Base-by-base conservation (phyloP, 1,140 invertebrate genomes). In the Marisa cornuarietis region DNA sequence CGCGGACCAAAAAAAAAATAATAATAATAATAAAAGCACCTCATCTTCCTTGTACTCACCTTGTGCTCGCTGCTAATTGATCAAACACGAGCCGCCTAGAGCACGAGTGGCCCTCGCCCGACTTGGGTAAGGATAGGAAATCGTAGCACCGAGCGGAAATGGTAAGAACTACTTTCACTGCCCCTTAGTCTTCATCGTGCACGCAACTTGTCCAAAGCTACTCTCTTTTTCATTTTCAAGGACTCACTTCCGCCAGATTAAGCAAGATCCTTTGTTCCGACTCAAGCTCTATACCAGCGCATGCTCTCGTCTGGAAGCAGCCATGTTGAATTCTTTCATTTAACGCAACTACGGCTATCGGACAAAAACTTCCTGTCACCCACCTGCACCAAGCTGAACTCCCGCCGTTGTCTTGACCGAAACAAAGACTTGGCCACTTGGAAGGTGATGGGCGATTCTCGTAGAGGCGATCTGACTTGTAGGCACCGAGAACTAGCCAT, bases 261-360 rank as follows among this genome's bases (percentile, higher is more conserved):
- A 24, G 6, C 11, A 68, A 31, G 31, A 68, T 68, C n/a, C 22
- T 68, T 31, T n/a, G 65, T 31, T 68, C 26, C 22, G 22, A 24
- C 11, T 68, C n/a, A 13, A n/a, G 0, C 65, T 13, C 65, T n/a
- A 14, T 6, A 31, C n/a, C 2, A 68, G n/a, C n/a, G 65, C 65
- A 24, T 68, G 22, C 14, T 24, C 42, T 68, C 54, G 49, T 63
- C 63, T 77, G 76, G 63, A 63, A 54, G 76, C 76, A 65, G 76
- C 76, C 76, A 77, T 77, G 9, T 77, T 77, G 76, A 77, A 77
- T 68, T 68, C 65, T 68, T 68, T 75, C 31, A n/a, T 66, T 51
- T 54, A 18, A 26, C 13, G 16, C 63, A 49, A 58, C 22, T 51
- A 49, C 74, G 26, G 58, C 65, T 54, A 49, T 76, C 74, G 72